Evolutionary conservation across 2,888 invertebrate genomes (phyloP).

Genomic region (Eupithecia pulchellata): DNA sequence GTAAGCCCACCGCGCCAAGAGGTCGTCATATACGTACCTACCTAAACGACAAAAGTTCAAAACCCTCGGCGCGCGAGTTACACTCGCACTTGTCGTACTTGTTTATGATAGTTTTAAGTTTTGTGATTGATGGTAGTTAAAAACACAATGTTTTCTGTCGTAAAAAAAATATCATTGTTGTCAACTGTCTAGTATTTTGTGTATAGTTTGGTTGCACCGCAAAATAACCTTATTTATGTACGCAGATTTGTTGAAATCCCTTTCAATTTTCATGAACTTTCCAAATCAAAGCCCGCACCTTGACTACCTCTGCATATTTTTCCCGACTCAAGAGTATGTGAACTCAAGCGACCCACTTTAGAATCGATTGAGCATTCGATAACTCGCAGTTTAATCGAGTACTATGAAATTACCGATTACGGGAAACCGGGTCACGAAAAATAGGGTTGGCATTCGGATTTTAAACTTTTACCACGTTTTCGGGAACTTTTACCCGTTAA

Average conservation of each 20-base stretch:
- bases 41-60: no score
- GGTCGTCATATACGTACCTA: no score
- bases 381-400: conserved; percentile 43
- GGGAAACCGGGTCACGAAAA: conserved; percentile 38
- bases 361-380: conserved; percentile 47
- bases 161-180: no score
- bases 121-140: no score
- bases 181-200: no score
- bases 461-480: conserved; percentile 9
- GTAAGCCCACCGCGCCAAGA: no score
- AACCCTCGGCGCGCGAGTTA: no score
- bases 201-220: no score
- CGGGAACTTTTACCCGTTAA: conserved; percentile 8
- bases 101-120: no score
- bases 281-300: conserved; percentile 25
- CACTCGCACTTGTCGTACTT: no score
- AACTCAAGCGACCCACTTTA: conserved; percentile 42
- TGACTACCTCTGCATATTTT: conserved; percentile 24
- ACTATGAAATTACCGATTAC: conserved; percentile 43
- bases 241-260: neutral
- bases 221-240: no score
- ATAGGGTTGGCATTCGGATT: conserved; percentile 23
- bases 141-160: no score
- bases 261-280: conserved; percentile 19
- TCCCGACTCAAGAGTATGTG: conserved; percentile 30